Conservation (phyloP, 2,113 vertebrate species). For the Sinocyclocheilus maitianheensis region DNA sequence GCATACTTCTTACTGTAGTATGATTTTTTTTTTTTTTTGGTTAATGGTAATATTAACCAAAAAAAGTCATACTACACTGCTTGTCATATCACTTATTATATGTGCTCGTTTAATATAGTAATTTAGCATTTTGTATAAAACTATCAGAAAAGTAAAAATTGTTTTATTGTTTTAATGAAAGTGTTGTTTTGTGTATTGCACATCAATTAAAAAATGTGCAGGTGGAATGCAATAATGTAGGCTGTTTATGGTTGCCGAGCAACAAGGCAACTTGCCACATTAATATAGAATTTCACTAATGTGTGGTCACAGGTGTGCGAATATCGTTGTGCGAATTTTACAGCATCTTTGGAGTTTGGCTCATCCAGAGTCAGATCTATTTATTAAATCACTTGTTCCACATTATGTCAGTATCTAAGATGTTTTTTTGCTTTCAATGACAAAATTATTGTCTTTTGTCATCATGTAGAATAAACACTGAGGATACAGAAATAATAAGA, state of each 20-base stretch:
- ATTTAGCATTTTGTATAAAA: not conserved
- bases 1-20: not conserved
- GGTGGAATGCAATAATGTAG: not conserved
- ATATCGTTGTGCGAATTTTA: not conserved
- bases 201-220: not conserved
- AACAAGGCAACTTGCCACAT: not conserved
- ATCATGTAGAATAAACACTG: not conserved
- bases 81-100: not conserved
- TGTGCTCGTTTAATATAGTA: not conserved
- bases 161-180: not conserved
- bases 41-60: not conserved
- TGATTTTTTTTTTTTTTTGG: not conserved
- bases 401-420: not conserved
- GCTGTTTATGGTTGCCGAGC: conserved; percentile 17
- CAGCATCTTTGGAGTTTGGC: not conserved
- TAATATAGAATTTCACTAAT: conserved; percentile 6
- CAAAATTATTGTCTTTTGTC: not conserved
- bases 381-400: not conserved
- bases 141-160: not conserved
- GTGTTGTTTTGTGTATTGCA: not conserved
- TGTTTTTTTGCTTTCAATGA: conserved; percentile 7
- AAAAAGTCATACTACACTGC: not conserved
- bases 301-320: conserved; percentile 8
- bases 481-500: not conserved
- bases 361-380: not conserved